A percentile compares a stretch with the other conserved stretches of the same genome.
Evolutionary conservation across 2,888 invertebrate species (phyloP).

Genomic region (Diadegma fenestrale): DNA sequence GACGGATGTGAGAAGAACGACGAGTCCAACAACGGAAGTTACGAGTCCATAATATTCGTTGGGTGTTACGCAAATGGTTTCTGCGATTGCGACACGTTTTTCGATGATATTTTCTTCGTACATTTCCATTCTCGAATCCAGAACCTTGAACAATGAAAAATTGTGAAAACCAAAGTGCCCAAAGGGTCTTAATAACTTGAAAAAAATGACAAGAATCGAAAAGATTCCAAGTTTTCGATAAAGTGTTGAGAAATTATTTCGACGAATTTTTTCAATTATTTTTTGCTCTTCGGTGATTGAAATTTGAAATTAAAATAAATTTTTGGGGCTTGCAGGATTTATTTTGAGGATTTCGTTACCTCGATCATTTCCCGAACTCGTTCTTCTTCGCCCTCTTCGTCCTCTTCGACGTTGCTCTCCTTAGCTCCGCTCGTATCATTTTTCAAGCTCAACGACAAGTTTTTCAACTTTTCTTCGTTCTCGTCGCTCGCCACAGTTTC

Average conservation of each 20-base stretch:
- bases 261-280: too few relatives aligned
- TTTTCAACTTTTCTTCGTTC: conserved; percentile 69
- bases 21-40: conserved; percentile 91
- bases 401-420: conserved; percentile 83
- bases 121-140: conserved; percentile 89
- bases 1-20: conserved; percentile 91
- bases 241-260: background rate
- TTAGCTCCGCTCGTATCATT: conserved; percentile 79
- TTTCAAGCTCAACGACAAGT: conserved; percentile 72
- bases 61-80: conserved; percentile 92
- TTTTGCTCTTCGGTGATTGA: too few relatives aligned
- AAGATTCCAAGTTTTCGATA: background rate
- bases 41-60: conserved; percentile 95
- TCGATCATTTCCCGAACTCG: conserved; percentile 96
- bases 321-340: background rate
- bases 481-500: conserved; percentile 77
- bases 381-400: conserved; percentile 88
- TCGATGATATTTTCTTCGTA: conserved; percentile 81
- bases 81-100: conserved; percentile 86
- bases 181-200: background rate
- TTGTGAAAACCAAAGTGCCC: background rate
- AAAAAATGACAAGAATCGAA: too few relatives aligned
- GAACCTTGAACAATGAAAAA: conserved; percentile 87
- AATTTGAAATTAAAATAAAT: background rate
- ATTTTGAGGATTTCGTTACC: conserved; percentile 84